Base-by-base conservation (phyloP, 2,797 vertebrate species). In the Stomatorhinus walkeri region DNA sequence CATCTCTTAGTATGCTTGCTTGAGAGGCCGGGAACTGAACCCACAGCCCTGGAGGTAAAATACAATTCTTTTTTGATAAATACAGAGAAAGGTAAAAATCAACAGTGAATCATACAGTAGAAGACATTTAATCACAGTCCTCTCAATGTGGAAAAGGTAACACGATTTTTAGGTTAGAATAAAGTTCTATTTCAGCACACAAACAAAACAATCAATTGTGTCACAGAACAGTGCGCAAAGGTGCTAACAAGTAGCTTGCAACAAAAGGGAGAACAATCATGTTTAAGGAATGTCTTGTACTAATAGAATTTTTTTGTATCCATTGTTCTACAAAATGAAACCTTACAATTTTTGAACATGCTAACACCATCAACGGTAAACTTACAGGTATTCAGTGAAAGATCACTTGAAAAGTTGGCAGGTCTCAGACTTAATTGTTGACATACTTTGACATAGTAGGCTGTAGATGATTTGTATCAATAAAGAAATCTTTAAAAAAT, bases 101-200 rank as follows among this genome's bases (percentile, higher is more conserved):
- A 89, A 43, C 52, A 87, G 49, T 4, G 86, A 85, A 72, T 4
- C 86, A 72, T 79, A 87, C 36, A 56, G 79, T 7, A 88, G 59
- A 88, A 88, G 46, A 88, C 59, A 89, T 90, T 56, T 89, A 88
- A 56, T 84, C 88, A 54, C 4, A 85, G 72, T 88, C 3, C 43
- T 22, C 59, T 64, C 88, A 88, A 24, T 64, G 76, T 87, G 43
- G 89, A 87, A 72, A 88, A 87, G 90, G 79, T 85, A 89, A 85
- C 61, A 88, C 89, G 88, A 89, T 49, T n/a, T 87, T 43, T 81
- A 90, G 28, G 32, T 72, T 72, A 32, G 28, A 68, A 32, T 68
- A 49, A 84, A 46, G 40, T 48, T 49, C 46, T 84, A 12, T 49
- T 48, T 48, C 43, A 83, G 40, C 36, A 48, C 40, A 83, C n/a